Percentiles rank a stretch among this genome's conserved stretches.
Evolutionary conservation across 37 sponge, comb jelly and placozoan species (phyloP).

Genomic region (Theonella swinhoei): DNA sequence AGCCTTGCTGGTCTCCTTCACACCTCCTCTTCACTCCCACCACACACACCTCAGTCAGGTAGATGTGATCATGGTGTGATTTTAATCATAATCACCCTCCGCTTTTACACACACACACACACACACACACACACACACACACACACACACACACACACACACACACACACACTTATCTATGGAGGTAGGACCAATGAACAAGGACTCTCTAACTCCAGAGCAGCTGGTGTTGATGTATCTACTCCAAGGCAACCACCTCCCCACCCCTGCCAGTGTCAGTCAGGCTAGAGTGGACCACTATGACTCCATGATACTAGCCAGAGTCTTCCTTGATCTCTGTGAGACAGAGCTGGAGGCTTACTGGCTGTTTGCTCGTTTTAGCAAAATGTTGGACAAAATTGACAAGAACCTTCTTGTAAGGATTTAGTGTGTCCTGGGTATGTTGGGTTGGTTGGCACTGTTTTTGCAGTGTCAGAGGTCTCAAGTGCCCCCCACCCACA

Average conservation of each 20-base stretch:
- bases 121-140: not conserved
- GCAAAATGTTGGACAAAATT: constrained; percentile 20
- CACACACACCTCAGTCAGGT: not conserved
- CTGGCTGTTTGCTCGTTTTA: constrained; percentile 54
- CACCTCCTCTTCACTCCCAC: not conserved
- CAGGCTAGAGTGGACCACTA: not conserved
- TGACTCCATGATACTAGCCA: not conserved
- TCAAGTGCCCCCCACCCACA: too few relatives aligned
- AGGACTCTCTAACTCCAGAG: not conserved
- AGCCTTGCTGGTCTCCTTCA: constrained; percentile 18
- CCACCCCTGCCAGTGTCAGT: not conserved
- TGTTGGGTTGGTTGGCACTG: too few relatives aligned
- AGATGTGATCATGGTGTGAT: too few relatives aligned
- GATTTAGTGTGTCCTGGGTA: not conserved
- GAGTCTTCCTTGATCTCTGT: constrained; percentile 25
- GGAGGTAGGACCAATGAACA: not conserved
- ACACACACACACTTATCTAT: not conserved
- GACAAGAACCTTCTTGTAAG: not conserved
- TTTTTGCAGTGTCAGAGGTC: too few relatives aligned
- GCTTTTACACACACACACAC: not conserved
- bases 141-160: not conserved
- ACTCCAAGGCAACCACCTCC: constrained; percentile 23
- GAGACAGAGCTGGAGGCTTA: constrained; percentile 34
- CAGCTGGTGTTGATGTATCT: constrained; percentile 41
- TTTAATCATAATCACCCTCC: not conserved